These are phyloP conservation scores for Diogma glabrata DNA, from an alignment of 2,888 invertebrate species.

Conservation along the genomic window DNA sequence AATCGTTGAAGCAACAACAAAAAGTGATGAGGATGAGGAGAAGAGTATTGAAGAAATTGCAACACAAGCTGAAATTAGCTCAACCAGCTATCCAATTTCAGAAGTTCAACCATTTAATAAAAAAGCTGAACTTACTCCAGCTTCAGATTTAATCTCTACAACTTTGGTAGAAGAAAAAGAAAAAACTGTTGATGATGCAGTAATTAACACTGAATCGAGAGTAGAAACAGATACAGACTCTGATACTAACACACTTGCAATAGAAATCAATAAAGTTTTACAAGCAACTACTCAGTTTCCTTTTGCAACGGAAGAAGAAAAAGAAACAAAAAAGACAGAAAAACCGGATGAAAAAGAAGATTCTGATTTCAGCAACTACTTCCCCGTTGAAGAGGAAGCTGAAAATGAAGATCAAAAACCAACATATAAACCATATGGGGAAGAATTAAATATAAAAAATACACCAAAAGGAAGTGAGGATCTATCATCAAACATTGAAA, in stretches of 20 bases:
- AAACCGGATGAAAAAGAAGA: constrained; percentile 20
- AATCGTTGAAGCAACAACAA: constrained; percentile 15
- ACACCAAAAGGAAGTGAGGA: constrained; percentile 31
- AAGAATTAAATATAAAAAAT: constrained; percentile 38
- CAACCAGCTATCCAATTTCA: not conserved
- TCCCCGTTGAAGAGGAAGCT: constrained; percentile 38
- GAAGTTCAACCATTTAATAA: constrained; percentile 9
- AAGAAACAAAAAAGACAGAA: constrained; percentile 14
- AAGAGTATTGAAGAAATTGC: constrained; percentile 7
- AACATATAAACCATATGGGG: constrained; percentile 38
- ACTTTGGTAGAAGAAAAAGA: constrained; percentile 17
- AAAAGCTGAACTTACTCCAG: constrained; percentile 20
- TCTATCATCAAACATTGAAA: constrained; percentile 35
- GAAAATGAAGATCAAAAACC: constrained; percentile 29
- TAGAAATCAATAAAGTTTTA: constrained; percentile 40
- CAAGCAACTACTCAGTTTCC: constrained; percentile 26
- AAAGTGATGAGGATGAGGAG: constrained; percentile 20
- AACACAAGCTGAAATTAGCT: not conserved
- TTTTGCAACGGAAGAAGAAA: constrained; percentile 27
- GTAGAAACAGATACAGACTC: constrained; percentile 29
- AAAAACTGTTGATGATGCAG: too few species aligned
- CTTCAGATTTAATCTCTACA: constrained; percentile 19
- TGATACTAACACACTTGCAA: constrained; percentile 34
- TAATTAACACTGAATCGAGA: too few species aligned
- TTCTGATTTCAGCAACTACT: constrained; percentile 31